Evolutionary conservation across 2,797 vertebrate genomes (phyloP).

Genomic region (Acipenser transmontanus): DNA sequence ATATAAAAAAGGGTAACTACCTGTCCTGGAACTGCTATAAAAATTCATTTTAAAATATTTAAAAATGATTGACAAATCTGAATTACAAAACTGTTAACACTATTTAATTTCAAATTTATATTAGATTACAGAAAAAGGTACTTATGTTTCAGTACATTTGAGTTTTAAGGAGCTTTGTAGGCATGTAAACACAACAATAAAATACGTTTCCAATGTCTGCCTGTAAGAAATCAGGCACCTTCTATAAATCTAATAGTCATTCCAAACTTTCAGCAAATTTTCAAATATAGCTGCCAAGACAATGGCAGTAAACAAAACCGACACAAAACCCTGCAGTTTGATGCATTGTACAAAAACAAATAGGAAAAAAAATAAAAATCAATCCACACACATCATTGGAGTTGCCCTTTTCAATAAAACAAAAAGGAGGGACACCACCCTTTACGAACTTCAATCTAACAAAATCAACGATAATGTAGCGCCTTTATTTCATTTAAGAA

Average conservation of each 20-base stretch:
- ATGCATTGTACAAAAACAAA: conserved; percentile 61
- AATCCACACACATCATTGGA: conserved; percentile 36
- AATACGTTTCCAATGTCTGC: conserved; percentile 73
- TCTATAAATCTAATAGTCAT: conserved; percentile 66
- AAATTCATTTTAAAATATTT: conserved; percentile 5
- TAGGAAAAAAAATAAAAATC: conserved; percentile 34
- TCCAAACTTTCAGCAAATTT: conserved; percentile 70
- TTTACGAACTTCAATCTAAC: too few relatives aligned
- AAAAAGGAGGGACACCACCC: neutral
- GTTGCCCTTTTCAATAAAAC: conserved; percentile 1
- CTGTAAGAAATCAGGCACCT: conserved; percentile 75
- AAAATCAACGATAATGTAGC: too few relatives aligned
- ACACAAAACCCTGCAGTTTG: conserved; percentile 43
- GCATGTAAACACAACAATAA: conserved; percentile 72
- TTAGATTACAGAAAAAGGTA: conserved; percentile 96
- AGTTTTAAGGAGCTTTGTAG: conserved; percentile 74
- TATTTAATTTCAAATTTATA: conserved; percentile 99
- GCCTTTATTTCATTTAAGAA: neutral
- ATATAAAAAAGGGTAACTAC: conserved; percentile 2
- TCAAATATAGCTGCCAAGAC: conserved; percentile 74
- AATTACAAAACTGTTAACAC: conserved; percentile 90
- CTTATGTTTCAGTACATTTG: conserved; percentile 85
- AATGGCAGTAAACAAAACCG: conserved; percentile 72
- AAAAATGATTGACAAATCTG: conserved; percentile 24
- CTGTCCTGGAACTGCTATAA: neutral